Base-by-base conservation (phyloP, 2,888 invertebrate genomes). In the Cremastobaeus sp. region DNA sequence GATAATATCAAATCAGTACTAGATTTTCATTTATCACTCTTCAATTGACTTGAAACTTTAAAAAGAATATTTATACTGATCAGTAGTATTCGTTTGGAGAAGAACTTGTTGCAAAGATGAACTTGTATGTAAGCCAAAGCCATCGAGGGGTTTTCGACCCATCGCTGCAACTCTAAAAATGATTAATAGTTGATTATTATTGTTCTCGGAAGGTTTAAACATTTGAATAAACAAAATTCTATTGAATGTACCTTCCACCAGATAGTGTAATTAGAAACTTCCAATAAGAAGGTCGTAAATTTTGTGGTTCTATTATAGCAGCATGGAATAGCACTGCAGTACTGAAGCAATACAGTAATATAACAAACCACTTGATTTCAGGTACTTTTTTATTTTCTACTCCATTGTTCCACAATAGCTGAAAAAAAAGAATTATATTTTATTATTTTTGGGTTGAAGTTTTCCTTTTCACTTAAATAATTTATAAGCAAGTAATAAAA, bases 241-340 rank as follows among this genome's bases (percentile, higher is more conserved):
- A n/a, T n/a, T n/a, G n/a, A n/a, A n/a, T n/a, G 2, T 83, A 91
- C 92, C 92, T 89, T 85, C 91, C 92, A 37, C 93, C 94, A 0
- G 95, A 95, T 73, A 95, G 89, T 69, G 90, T 90, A 76, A 91
- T 90, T 35, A 96, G 88, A 86, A 96, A 96, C 84, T 92, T 93
- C 91, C 93, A 95, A 87, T 96, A 96, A 59, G 94, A 94, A n/a
- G 92, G 90, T 76, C 95, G 89, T 74, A 96, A 86, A 82, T 92
- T 93, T 66, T 92, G 92, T 0, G 95, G 94, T 85, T 96, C 96
- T 68, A 95, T 81, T 30, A 95, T 91, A 54, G 93, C 94, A 3
- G 92, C 92, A 87, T 95, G 94, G 85, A 95, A 94, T 30, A 95
- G 89, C 72, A 93, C 88, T 8, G 93, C 93, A 2, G 95, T 95